Conservation (phyloP, 2,797 vertebrate genomes). For the Xyrichtys novacula region DNA sequence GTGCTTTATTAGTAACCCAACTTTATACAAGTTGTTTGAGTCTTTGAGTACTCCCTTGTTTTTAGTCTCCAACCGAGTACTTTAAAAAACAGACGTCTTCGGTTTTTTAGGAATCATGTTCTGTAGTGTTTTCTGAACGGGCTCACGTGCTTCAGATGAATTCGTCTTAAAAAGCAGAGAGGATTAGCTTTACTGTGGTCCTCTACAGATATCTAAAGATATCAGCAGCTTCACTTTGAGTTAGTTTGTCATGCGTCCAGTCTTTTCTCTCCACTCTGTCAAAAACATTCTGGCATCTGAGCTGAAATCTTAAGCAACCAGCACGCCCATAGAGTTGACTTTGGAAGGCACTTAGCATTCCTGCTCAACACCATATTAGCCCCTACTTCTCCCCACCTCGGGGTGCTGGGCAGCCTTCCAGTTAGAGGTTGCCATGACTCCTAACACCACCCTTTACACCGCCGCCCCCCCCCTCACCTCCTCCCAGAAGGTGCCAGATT, state of each 20-base stretch:
- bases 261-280: constrained; percentile 63
- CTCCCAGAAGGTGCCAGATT: constrained; percentile 91
- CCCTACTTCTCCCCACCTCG: constrained; percentile 89
- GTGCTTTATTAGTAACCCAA: no score
- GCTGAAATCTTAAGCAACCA: constrained; percentile 87
- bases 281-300: constrained; percentile 63
- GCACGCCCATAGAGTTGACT: constrained; percentile 90
- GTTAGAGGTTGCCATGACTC: constrained; percentile 96
- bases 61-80: background rate
- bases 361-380: constrained; percentile 90
- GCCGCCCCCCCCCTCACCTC: constrained; percentile 69
- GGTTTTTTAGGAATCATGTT: background rate
- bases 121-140: constrained; percentile 13
- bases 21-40: background rate
- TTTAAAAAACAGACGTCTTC: no score
- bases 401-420: constrained; percentile 95
- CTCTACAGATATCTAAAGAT: constrained; percentile 1
- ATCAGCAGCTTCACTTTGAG: background rate
- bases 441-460: constrained; percentile 82
- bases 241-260: constrained; percentile 28
- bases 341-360: constrained; percentile 90
- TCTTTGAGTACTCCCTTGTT: background rate
- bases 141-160: background rate
- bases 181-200: constrained; percentile 12
- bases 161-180: background rate